Percentiles rank a stretch among this genome's conserved stretches.
These are phyloP conservation scores for Rhopalosiphum maidis DNA, from an alignment of 1,140 invertebrate genomes.

Conservation along the genomic window DNA sequence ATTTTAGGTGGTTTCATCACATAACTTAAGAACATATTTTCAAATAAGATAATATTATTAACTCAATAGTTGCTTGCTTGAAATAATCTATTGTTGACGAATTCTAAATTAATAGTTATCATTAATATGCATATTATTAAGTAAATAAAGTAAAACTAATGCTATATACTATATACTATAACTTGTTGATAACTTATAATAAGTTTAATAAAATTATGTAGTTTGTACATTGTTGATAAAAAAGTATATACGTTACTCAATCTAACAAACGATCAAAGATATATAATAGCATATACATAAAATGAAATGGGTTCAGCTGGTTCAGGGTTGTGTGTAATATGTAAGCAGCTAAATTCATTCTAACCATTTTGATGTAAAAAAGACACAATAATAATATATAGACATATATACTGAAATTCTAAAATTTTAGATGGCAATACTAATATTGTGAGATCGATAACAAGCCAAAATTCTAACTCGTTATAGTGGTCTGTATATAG, in stretches of 20 bases:
- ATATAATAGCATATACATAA: background rate
- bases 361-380: background rate
- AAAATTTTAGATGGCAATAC: background rate
- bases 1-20: too few species aligned
- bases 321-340: background rate
- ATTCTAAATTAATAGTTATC: background rate
- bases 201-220: background rate
- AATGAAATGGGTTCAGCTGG: background rate
- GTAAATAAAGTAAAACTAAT: background rate
- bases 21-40: background rate
- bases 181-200: background rate
- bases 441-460: background rate
- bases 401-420: slow-evolving; percentile 2
- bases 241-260: background rate
- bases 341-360: background rate
- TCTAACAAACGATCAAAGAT: background rate
- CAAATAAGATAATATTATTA: background rate
- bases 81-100: background rate
- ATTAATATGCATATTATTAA: background rate
- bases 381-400: background rate
- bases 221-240: background rate
- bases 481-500: background rate
- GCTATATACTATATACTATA: too few species aligned
- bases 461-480: background rate
- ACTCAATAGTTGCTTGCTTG: too few species aligned